Conservation (phyloP, 35 echinoderm and acorn worm genomes). For the Ophioderma brevispina region DNA sequence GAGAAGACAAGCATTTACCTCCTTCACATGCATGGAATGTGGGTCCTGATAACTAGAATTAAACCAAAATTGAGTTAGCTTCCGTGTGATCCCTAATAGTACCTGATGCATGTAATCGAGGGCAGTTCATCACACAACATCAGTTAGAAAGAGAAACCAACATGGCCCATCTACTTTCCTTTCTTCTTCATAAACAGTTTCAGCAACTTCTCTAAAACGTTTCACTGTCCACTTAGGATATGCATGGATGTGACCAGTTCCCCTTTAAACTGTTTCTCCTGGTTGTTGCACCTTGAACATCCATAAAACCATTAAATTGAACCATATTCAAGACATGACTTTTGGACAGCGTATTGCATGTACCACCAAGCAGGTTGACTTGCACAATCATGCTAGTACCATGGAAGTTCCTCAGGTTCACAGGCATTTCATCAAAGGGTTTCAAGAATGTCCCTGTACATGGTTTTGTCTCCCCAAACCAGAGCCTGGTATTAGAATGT, state of each 20-base stretch:
- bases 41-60: not conserved
- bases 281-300: not conserved
- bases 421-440: not conserved
- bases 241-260: not conserved
- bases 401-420: not conserved
- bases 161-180: not conserved
- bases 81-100: not conserved
- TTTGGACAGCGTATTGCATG: slow-evolving; percentile 10
- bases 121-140: not conserved
- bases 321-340: slow-evolving; percentile 2
- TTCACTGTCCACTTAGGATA: not conserved
- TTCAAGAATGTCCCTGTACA: slow-evolving; percentile 11
- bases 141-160: not conserved
- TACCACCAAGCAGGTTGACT: not conserved
- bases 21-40: not conserved
- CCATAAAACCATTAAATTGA: slow-evolving; percentile 37
- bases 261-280: not conserved
- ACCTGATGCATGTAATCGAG: not conserved
- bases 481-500: slow-evolving; percentile 75
- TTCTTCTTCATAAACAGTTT: not conserved
- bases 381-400: not conserved
- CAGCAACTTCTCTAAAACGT: not conserved
- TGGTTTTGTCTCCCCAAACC: slow-evolving; percentile 68
- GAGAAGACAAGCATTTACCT: not conserved
- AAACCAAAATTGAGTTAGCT: not conserved